Evolutionary conservation across 2,113 vertebrate species (phyloP), one percentile per base, ranked within the genome.

Genomic region (Bufo gargarizans): DNA sequence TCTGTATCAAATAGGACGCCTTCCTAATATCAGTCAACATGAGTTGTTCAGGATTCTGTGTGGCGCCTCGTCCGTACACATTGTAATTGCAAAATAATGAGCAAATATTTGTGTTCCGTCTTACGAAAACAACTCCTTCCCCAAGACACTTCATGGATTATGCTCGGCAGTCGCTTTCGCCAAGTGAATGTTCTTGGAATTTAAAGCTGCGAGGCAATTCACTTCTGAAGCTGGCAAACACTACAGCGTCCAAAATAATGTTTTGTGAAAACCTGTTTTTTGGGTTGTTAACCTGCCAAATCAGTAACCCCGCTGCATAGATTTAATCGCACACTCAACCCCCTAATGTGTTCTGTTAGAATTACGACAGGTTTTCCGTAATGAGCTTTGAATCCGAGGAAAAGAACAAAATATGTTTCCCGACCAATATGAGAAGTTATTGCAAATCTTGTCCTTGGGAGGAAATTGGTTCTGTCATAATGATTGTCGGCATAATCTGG

Each of bases 71-170:
- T 84, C 72, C 84, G 43, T 43, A n/a, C 53, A 77, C 80, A 56
- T 59, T 82, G 69, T 83, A 83, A 88, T 77, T 83, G 80, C 19
- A 77, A 82, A 84, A 65, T 83, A 84, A 67, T 69, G 49, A 88
- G 87, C 71, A 88, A 84, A 88, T 88, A 88, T 84, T 83, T 83
- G 58, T 69, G 81, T 84, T 67, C 8, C n/a, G 58, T 67, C 33
- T 58, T n/a, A 58, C 71, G 49, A 58, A 65, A 20, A 67, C 59
- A 47, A 77, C n/a, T 84, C 11, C 71, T 50, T 76, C n/a, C 58
- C 78, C 69, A 22, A 61, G 72, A 83, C 22, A 77, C 53, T 88
- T 67, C 72, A 55, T 77, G 59, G 71, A 77, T 88, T 88, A 77
- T 63, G 67, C 49, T n/a, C 76, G 47, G 14, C 53, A 67, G 63